Conservation (phyloP, 1,140 invertebrate species). For the Rhizoglyphus robini region DNA sequence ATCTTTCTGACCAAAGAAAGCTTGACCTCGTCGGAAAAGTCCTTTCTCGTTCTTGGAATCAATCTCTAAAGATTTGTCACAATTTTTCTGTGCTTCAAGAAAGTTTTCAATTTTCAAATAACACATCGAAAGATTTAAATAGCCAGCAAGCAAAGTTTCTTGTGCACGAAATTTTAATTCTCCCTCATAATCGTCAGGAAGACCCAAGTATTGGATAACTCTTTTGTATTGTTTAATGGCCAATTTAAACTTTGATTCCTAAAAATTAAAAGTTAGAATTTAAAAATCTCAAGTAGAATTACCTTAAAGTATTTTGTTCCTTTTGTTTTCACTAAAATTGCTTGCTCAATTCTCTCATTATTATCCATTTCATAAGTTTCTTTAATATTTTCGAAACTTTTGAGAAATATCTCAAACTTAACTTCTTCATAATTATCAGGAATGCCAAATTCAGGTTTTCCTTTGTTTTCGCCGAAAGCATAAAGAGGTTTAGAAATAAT, state of each 20-base stretch:
- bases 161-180: not conserved
- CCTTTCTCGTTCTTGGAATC: slow-evolving; percentile 74
- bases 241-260: slow-evolving; percentile 54
- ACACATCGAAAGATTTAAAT: slow-evolving; percentile 73
- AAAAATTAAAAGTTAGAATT: slow-evolving; percentile 17
- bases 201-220: slow-evolving; percentile 39
- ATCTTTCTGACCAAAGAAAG: slow-evolving; percentile 57
- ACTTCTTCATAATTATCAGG: slow-evolving; percentile 49
- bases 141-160: slow-evolving; percentile 48
- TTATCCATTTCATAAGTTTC: slow-evolving; percentile 66
- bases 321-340: slow-evolving; percentile 70
- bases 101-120: slow-evolving; percentile 64
- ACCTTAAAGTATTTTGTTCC: slow-evolving; percentile 73
- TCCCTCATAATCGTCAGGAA: not conserved
- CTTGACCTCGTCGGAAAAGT: slow-evolving; percentile 68
- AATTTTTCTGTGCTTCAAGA: slow-evolving; percentile 52
- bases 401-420: slow-evolving; percentile 56
- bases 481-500: slow-evolving; percentile 61
- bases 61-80: slow-evolving; percentile 54
- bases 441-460: slow-evolving; percentile 49
- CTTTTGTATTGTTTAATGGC: slow-evolving; percentile 82
- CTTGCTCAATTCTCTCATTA: slow-evolving; percentile 61
- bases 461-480: slow-evolving; percentile 62
- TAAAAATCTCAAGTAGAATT: not conserved
- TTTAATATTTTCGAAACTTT: slow-evolving; percentile 40